Base-by-base conservation (phyloP, 1,140 invertebrate genomes). In the Teleopsis dalmanni region DNA sequence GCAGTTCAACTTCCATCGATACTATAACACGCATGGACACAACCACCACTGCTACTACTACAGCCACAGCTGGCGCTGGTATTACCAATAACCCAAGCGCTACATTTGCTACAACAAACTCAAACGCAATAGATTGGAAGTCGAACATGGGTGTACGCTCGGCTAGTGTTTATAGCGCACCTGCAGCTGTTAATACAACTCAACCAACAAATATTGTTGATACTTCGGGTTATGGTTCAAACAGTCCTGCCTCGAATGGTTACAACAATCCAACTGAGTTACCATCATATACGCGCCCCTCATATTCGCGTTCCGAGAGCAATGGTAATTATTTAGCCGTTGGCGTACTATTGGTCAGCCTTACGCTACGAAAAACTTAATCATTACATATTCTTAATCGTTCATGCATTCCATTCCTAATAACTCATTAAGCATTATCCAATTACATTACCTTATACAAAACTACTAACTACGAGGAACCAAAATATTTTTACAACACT, bases 301-400 rank as follows among this genome's bases (percentile, higher is more conserved):
- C 64, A 37, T 67, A 67, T 53, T 56, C 64, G 22, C 64, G 64
- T 37, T 67, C 64, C 52, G 64, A 67, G 56, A 65, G 57, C 62
- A 67, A 67, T 57, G 64, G 64, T 67, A 67, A 67, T 67, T 67
- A 67, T 67, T 54, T 67, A 47, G 64, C 64, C 18, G 61, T 67
- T 48, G 64, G 64, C 57, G 64, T 67, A 22, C 54, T 67, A 31
- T 59, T 67, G 35, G 64, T 67, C 58, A 67, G 64, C 53, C 51
- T 67, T 44, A 67, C 64, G 47, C 53, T 67, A 52, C 61, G 64
- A 40, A 67, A 67, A 55, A 56, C 59, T 50, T 67, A 61, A 41
- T 25, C 4, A 26, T 14, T 25, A 18, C 21, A 33, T 34, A 9
- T 4, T 33, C 14, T 18, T 29, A 45, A 13, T 8, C 9, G 3